Percentiles rank a stretch among this genome's conserved stretches.
Evolutionary conservation across 2,797 vertebrate genomes (phyloP).

Genomic region (Hoplostethus mediterraneus): DNA sequence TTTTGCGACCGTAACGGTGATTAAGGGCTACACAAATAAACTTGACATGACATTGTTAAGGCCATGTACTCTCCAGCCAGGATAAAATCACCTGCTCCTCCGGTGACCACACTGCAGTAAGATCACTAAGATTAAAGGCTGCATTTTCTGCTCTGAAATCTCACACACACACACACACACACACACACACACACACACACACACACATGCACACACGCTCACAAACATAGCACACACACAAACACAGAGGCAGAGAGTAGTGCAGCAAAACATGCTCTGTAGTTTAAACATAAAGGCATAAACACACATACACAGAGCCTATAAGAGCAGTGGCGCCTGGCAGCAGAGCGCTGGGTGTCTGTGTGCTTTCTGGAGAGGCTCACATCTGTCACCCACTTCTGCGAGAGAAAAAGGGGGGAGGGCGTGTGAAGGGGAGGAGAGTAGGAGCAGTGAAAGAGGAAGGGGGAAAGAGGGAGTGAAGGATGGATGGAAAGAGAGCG

Average conservation of each 20-base stretch:
- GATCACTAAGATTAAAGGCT: conserved; percentile 44
- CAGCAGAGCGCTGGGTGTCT: conserved; percentile 60
- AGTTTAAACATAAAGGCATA: conserved; percentile 34
- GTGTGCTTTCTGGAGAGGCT: conserved; percentile 62
- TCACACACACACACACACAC: conserved; percentile 29
- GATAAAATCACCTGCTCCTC: conserved; percentile 50
- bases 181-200: conserved; percentile 10
- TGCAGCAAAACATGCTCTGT: conserved; percentile 22
- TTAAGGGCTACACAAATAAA: no score
- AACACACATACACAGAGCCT: conserved; percentile 16
- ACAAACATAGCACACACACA: conserved; percentile 25
- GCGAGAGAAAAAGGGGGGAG: conserved; percentile 45
- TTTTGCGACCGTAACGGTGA: no score
- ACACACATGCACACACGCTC: conserved; percentile 1
- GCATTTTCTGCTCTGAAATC: conserved; percentile 39
- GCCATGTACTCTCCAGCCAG: conserved; percentile 25
- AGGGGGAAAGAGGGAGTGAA: conserved; percentile 38
- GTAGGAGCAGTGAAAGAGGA: conserved; percentile 6
- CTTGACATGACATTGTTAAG: not conserved
- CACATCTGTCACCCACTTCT: conserved; percentile 78
- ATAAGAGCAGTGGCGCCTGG: conserved; percentile 46
- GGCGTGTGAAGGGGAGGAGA: conserved; percentile 43
- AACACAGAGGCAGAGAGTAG: conserved; percentile 36
- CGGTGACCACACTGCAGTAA: conserved; percentile 35
- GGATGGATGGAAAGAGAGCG: conserved; percentile 26